phyloP scores from a whole-genome alignment of 2,797 vertebrate species.

The Neopelma chrysocephalum region DNA sequence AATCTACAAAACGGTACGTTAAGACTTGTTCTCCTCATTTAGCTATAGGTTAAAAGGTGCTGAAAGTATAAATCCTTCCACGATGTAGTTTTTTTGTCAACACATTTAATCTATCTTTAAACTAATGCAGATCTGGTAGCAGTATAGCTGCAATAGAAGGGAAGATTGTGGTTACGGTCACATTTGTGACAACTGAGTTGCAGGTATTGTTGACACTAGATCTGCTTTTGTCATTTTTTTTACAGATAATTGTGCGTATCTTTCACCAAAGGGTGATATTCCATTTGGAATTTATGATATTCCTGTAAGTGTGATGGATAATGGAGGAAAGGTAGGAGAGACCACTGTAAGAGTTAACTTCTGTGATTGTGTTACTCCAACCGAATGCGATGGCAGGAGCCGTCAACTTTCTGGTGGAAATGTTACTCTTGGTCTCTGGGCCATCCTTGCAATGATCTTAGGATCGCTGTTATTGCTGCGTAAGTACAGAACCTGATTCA shows the following conservation, averaged over 20 bases:
- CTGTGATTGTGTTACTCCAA: conserved; percentile 78
- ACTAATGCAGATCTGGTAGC: background rate
- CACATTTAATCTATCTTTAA: background rate
- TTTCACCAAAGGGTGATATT: conserved; percentile 70
- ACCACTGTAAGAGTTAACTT: conserved; percentile 68
- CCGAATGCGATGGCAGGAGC: fast-evolving
- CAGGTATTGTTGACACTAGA: background rate
- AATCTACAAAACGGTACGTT: conserved; percentile 74
- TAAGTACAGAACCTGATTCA: conserved; percentile 74
- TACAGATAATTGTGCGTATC: conserved; percentile 74
- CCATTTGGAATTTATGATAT: conserved; percentile 72
- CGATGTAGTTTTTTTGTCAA: background rate
- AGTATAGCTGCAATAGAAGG: background rate
- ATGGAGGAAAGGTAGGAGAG: conserved; percentile 69
- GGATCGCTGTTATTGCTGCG: conserved; percentile 82
- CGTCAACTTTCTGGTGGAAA: background rate
- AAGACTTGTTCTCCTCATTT: background rate
- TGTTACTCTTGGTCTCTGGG: conserved; percentile 80
- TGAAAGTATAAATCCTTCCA: background rate
- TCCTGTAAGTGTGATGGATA: conserved; percentile 78
- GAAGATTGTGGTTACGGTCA: fast-evolving
- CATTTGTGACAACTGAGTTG: background rate
- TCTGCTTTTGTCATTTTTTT: background rate
- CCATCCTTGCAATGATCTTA: conserved; percentile 84
- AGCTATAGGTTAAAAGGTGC: background rate